phyloP scores from a whole-genome alignment of 2,888 invertebrate genomes.

The Andrena minutula region DNA sequence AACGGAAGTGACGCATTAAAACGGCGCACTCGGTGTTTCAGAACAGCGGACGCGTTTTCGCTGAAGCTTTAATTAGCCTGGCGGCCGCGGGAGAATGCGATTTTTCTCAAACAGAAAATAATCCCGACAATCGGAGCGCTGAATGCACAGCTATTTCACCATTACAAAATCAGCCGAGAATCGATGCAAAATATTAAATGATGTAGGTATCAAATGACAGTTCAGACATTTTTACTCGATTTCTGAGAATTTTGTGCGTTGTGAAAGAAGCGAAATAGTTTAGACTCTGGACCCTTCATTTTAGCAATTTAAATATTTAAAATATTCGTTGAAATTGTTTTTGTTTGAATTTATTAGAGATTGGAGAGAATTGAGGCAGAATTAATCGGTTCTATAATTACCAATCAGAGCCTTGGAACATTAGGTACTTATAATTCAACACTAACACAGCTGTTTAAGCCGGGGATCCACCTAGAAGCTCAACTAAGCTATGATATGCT shows the following conservation, averaged over 20 bases:
- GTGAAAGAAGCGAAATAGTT: no score
- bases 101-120: constrained; percentile 13
- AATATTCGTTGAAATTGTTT: no score
- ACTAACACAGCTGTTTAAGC: no score
- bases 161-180: neutral
- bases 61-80: constrained; percentile 40
- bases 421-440: no score
- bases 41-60: constrained; percentile 28
- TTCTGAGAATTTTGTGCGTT: neutral
- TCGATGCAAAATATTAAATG: neutral
- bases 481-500: no score
- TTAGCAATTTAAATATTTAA: no score
- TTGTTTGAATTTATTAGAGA: no score
- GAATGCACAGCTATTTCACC: neutral
- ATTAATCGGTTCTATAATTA: no score
- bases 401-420: no score
- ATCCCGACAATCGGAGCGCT: constrained; percentile 16
- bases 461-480: no score
- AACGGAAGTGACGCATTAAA: constrained; percentile 54
- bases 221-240: neutral
- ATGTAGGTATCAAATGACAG: neutral
- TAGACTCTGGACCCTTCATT: no score
- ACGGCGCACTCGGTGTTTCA: constrained; percentile 28
- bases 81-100: neutral
- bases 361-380: no score